A percentile compares a stretch with the other conserved stretches of the same genome.
Evolutionary conservation across 2,113 vertebrate genomes (phyloP).

Genomic region (Gobius niger): DNA sequence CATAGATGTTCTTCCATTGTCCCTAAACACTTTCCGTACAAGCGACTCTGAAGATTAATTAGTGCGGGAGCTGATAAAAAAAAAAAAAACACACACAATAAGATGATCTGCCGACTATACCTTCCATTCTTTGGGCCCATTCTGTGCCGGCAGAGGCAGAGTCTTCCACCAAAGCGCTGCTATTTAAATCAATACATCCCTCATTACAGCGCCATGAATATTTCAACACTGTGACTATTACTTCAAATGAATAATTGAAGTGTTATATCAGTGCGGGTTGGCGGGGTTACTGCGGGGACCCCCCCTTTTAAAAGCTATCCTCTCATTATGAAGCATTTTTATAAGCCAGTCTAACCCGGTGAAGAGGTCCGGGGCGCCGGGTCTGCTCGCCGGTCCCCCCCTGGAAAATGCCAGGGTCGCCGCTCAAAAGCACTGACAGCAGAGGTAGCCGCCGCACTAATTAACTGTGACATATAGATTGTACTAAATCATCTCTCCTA

Average conservation of each 20-base stretch:
- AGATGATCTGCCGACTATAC: conserved; percentile 50
- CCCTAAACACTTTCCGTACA: conserved; percentile 41
- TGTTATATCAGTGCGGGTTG: conserved; percentile 71
- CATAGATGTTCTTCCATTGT: conserved; percentile 40
- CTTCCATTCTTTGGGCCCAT: conserved; percentile 42
- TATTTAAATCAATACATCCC: conserved; percentile 78
- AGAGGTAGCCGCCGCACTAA: conserved; percentile 56
- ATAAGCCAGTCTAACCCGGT: conserved; percentile 43
- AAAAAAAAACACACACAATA: no score
- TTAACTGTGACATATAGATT: conserved; percentile 52
- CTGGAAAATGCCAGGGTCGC: conserved; percentile 58
- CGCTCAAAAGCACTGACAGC: conserved; percentile 52
- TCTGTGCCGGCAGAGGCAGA: conserved; percentile 19
- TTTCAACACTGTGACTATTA: conserved; percentile 75
- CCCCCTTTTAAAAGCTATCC: conserved; percentile 68
- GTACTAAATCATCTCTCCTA: conserved; percentile 33
- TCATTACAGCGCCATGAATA: conserved; percentile 74
- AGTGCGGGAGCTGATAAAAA: conserved; percentile 51
- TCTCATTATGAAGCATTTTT: conserved; percentile 59
- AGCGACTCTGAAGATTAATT: conserved; percentile 61
- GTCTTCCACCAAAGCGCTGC: conserved; percentile 63
- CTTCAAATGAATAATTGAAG: conserved; percentile 78
- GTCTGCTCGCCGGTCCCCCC: conserved; percentile 48
- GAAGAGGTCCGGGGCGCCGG: conserved; percentile 45
- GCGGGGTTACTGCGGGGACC: conserved; percentile 53